phyloP scores from a whole-genome alignment of 2,797 vertebrate species.

The Hippocampus kuda region DNA sequence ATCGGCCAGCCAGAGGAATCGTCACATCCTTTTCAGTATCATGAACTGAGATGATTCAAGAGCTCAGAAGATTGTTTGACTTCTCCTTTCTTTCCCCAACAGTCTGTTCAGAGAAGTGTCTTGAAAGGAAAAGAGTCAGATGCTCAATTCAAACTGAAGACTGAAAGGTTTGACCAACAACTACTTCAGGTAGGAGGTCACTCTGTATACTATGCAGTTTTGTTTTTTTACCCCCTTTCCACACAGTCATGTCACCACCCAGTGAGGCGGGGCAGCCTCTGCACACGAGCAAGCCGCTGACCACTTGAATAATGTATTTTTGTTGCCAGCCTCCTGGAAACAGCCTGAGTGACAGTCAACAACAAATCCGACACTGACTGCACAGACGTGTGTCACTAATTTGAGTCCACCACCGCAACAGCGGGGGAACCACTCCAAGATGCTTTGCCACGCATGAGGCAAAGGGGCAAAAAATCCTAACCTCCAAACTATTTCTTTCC shows the following conservation, averaged over 20 bases:
- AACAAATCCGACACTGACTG: conserved; percentile 27
- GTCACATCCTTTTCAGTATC: too few species aligned
- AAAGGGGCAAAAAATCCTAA: conserved; percentile 20
- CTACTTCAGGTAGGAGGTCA: too few species aligned
- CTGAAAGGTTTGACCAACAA: too few species aligned
- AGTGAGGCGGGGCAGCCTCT: neutral
- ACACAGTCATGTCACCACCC: neutral
- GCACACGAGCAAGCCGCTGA: neutral
- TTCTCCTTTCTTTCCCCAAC: too few species aligned
- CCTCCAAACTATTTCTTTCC: neutral
- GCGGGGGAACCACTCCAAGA: conserved; percentile 5
- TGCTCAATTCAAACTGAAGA: neutral
- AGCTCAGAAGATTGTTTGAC: too few species aligned
- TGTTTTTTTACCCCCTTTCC: neutral
- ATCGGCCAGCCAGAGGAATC: too few species aligned
- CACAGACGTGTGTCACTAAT: conserved; percentile 14
- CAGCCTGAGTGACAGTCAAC: conserved; percentile 34
- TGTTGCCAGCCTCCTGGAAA: conserved; percentile 31
- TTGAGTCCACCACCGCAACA: conserved; percentile 3
- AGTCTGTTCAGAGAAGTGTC: too few species aligned
- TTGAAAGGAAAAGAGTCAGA: too few species aligned
- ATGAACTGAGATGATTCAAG: too few species aligned
- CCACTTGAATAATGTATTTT: conserved; percentile 10
- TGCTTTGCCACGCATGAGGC: conserved; percentile 37
- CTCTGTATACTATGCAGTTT: neutral